Base-by-base conservation (phyloP, 2,888 invertebrate species). In the Ochlodes sylvanus region DNA sequence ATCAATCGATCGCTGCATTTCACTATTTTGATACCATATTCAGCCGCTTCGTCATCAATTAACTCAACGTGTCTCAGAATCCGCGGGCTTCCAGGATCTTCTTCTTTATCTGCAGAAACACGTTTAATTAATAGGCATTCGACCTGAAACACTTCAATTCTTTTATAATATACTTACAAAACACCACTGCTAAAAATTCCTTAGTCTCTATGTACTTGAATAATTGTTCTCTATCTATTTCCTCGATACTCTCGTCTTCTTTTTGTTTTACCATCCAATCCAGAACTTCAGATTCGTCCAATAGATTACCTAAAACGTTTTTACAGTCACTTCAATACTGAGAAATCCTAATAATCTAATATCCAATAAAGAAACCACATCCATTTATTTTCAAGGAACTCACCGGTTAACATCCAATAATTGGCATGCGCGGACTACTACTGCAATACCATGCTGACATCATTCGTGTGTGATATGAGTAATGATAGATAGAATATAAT, bases 261-360 rank as follows among this genome's bases (percentile, higher is more conserved):
- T 98, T 97, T 86, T 98, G 98, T 85, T 96, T 96, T 69, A 97
- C 94, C 95, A 98, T 97, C 98, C 98, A 98, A 77, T 97, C 96
- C 76, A 98, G 94, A 7, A 98, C 98, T 84, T 97, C 96, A 58
- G 94, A 94, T 87, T 98, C 97, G 80, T 98, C 97, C 84, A 91
- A 84, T 55, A 94, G 89, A 80, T 92, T 92, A 70, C 94, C 94
- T 94, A 92, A 86, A 94, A 93, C 84, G 76, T 84, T 85, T 83
- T 71, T 69, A 83, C 52, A 82, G 75, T 87, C 77, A 84, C 73
- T 78, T 66, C 69, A 77, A 74, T 78, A 76, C 77, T 78, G 77
- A 76, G 79, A 77, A 73, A 58, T 67, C 76, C 77, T 74, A 76
- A 68, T 34, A 67, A 78, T 77, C 69, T 71, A 70, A 66, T 73